These are phyloP conservation scores for Eristalis arbustorum DNA, from an alignment of 2,888 invertebrate species.

Conservation along the genomic window DNA sequence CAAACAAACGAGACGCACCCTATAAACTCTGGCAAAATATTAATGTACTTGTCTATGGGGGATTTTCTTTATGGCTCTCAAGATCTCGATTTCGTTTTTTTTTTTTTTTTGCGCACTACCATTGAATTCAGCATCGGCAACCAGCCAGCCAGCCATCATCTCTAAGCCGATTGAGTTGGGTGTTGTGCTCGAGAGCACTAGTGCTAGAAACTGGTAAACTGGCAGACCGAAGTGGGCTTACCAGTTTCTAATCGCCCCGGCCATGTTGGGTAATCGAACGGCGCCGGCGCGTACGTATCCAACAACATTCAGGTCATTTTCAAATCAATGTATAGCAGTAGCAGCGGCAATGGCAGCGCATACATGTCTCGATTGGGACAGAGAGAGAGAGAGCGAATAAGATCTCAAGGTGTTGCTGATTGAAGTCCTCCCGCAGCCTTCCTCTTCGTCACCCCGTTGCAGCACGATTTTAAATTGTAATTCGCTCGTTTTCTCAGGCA, in stretches of 20 bases:
- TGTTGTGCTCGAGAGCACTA: slow-evolving; percentile 1
- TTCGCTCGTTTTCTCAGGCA: slow-evolving; percentile 11
- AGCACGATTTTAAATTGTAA: slow-evolving; percentile 26
- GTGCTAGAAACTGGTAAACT: slow-evolving; percentile 58
- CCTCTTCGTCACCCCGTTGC: neutral
- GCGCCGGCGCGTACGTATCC: slow-evolving; percentile 68
- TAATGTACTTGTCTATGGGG: slow-evolving; percentile 34
- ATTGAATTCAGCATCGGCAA: slow-evolving; percentile 29
- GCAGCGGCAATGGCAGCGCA: neutral
- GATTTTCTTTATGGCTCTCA: slow-evolving; percentile 30
- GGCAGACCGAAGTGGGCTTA: slow-evolving; percentile 68
- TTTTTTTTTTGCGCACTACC: slow-evolving; percentile 62
- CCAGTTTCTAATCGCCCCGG: slow-evolving; percentile 68
- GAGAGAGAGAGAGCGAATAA: slow-evolving; percentile 48
- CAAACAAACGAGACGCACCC: slow-evolving; percentile 36
- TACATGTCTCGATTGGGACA: slow-evolving; percentile 36
- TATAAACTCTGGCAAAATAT: slow-evolving; percentile 39
- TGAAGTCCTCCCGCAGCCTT: slow-evolving; percentile 5
- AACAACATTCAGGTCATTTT: slow-evolving; percentile 69
- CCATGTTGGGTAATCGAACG: slow-evolving; percentile 70
- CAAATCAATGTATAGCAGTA: slow-evolving; percentile 44
- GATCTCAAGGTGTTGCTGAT: slow-evolving; percentile 62
- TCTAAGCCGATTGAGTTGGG: slow-evolving; percentile 27
- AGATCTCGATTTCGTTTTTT: slow-evolving; percentile 39
- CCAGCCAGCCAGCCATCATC: slow-evolving; percentile 29